These are phyloP conservation scores for Embiotoca jacksoni DNA, from an alignment of 2,113 vertebrate genomes.

Conservation along the genomic window DNA sequence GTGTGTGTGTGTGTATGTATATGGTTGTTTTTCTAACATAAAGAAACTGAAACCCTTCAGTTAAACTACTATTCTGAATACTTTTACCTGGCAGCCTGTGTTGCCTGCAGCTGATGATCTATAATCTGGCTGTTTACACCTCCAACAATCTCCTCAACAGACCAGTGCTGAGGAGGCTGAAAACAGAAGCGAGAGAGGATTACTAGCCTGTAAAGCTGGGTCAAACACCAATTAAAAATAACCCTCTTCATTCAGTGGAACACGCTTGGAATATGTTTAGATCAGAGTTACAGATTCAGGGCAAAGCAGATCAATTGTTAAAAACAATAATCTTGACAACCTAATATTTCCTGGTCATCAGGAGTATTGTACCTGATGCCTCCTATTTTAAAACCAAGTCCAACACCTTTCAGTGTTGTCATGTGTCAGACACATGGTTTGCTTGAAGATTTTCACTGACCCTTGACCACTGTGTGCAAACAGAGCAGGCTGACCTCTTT, in stretches of 20 bases:
- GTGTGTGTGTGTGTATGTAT: too few relatives aligned
- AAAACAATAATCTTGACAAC: not conserved
- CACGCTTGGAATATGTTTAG: not conserved
- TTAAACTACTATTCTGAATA: not conserved
- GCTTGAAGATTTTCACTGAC: not conserved
- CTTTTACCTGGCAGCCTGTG: slow-evolving; percentile 90
- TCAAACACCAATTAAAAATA: slow-evolving; percentile 21
- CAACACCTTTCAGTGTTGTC: too few relatives aligned
- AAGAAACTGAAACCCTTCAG: not conserved
- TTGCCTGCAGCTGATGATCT: slow-evolving; percentile 90
- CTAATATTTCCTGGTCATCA: not conserved
- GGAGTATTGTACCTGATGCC: too few relatives aligned
- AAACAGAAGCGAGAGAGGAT: slow-evolving; percentile 25
- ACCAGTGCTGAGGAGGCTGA: slow-evolving; percentile 87
- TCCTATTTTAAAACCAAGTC: not conserved
- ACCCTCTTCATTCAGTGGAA: not conserved
- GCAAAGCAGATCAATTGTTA: not conserved
- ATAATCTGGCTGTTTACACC: slow-evolving; percentile 85
- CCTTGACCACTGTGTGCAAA: not conserved
- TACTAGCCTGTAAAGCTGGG: not conserved
- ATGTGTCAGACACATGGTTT: not conserved
- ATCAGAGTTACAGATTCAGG: too few relatives aligned
- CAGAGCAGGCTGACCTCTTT: not conserved
- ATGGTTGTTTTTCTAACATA: too few relatives aligned
- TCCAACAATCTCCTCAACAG: slow-evolving; percentile 90